These are phyloP conservation scores for Caenorhabditis sp. DNA, from an alignment of 2,888 invertebrate genomes.

Conservation along the genomic window DNA sequence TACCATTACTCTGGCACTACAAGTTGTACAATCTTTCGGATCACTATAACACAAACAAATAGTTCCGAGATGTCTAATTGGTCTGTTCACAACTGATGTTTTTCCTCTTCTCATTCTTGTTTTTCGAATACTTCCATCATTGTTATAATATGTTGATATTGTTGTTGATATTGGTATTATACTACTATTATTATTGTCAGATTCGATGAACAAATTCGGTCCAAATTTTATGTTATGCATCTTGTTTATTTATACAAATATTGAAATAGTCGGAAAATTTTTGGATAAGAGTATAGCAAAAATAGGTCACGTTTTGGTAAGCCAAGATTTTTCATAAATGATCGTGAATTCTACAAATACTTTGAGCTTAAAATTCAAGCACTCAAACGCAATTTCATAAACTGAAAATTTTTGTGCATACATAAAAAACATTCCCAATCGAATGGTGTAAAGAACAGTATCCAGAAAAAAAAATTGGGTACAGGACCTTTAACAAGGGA, in stretches of 20 bases:
- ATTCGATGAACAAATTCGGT: background rate
- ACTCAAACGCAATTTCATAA: too few species aligned
- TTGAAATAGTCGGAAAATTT: background rate
- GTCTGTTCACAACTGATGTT: background rate
- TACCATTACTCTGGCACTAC: constrained; percentile 4
- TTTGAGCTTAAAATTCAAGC: too few species aligned
- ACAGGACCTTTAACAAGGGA: too few species aligned
- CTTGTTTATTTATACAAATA: background rate
- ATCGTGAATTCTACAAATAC: too few species aligned
- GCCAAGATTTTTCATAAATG: too few species aligned
- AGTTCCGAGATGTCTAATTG: background rate
- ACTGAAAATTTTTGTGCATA: too few species aligned
- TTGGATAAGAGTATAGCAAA: background rate
- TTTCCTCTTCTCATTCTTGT: background rate
- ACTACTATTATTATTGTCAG: background rate
- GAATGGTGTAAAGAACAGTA: too few species aligned
- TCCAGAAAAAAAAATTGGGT: too few species aligned
- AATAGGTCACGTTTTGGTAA: too few species aligned
- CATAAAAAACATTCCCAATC: too few species aligned
- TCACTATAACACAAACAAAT: constrained; percentile 23
- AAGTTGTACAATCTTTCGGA: constrained; percentile 26
- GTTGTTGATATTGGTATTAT: background rate
- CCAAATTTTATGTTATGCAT: constrained; percentile 4
- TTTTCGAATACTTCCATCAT: background rate
- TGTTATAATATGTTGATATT: background rate